Percentiles rank a stretch among this genome's conserved stretches.
Evolutionary conservation across 2,888 invertebrate species (phyloP).

Genomic region (Nipponacmea schrenckii): DNA sequence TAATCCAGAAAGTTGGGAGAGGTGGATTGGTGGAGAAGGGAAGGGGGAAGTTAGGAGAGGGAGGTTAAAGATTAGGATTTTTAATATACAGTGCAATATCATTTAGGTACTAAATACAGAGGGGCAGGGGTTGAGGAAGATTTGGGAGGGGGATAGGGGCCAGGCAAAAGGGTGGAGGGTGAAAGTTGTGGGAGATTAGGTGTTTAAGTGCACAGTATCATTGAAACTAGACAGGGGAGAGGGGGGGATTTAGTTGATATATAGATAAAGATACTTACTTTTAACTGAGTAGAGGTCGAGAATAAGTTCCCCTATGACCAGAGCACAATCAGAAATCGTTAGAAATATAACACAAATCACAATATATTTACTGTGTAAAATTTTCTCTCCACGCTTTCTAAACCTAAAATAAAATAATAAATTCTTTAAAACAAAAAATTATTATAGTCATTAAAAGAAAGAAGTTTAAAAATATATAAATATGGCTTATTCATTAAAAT

Average conservation of each 20-base stretch:
- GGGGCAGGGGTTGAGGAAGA: background rate
- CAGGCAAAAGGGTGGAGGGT: background rate
- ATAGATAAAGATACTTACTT: slow-evolving; percentile 30
- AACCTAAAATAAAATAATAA: slow-evolving; percentile 29
- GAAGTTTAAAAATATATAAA: too few relatives aligned
- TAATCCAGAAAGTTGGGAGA: too few relatives aligned
- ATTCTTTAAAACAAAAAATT: too few relatives aligned
- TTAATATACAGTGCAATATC: background rate
- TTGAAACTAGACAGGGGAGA: background rate
- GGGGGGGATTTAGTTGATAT: background rate
- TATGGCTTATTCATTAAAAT: too few relatives aligned
- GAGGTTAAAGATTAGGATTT: background rate
- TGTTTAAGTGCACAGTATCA: background rate
- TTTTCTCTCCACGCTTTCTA: slow-evolving; percentile 39
- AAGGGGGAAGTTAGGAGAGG: background rate
- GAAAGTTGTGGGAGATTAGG: background rate
- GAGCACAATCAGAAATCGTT: slow-evolving; percentile 40
- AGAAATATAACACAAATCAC: slow-evolving; percentile 38
- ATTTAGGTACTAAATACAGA: background rate
- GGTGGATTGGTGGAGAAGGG: background rate
- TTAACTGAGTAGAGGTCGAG: slow-evolving; percentile 43
- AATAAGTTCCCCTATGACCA: slow-evolving; percentile 44
- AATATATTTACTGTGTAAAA: slow-evolving; percentile 39
- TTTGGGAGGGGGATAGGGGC: too few relatives aligned
- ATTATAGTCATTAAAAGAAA: too few relatives aligned